Percentiles rank a stretch among this genome's conserved stretches.
These are phyloP conservation scores for Drosophila jambulina DNA, from an alignment of 1,140 invertebrate species.

Conservation along the genomic window DNA sequence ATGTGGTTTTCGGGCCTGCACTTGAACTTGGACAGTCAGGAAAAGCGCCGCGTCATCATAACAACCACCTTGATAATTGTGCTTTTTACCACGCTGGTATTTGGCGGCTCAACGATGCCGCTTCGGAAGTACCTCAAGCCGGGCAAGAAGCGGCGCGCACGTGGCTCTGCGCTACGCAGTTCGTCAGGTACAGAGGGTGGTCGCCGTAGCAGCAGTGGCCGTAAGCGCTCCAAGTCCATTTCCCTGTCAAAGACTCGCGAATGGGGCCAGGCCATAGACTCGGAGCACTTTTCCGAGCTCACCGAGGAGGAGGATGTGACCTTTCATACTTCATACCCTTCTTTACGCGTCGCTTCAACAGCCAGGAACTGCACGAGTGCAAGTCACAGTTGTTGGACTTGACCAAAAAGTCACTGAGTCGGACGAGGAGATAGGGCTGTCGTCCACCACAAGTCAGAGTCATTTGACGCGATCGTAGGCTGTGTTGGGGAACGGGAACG, in stretches of 20 bases:
- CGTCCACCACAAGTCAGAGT: slow-evolving; percentile 75
- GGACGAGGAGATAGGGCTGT: slow-evolving; percentile 76
- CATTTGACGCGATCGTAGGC: slow-evolving; percentile 69
- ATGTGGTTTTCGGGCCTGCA: too few species aligned
- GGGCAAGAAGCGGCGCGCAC: slow-evolving; percentile 85
- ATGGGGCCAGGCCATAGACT: slow-evolving; percentile 98
- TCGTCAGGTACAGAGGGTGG: slow-evolving; percentile 7
- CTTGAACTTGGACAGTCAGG: too few species aligned
- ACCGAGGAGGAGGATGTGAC: slow-evolving; percentile 95
- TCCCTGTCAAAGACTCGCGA: slow-evolving; percentile 98
- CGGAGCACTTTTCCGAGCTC: slow-evolving; percentile 97
- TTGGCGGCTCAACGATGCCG: slow-evolving; percentile 99
- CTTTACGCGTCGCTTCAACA: slow-evolving; percentile 97
- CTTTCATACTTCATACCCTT: slow-evolving; percentile 96
- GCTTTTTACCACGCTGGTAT: slow-evolving; percentile 96
- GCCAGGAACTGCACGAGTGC: slow-evolving; percentile 97
- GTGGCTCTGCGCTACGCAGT: slow-evolving; percentile 21
- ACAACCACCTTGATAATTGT: slow-evolving; percentile 99
- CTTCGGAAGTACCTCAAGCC: slow-evolving; percentile 93
- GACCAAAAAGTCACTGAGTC: slow-evolving; percentile 95
- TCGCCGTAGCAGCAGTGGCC: slow-evolving; percentile 86
- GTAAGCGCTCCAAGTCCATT: slow-evolving; percentile 92
- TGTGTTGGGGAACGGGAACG: slow-evolving; percentile 4
- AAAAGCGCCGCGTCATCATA: too few species aligned
- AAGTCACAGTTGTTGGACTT: slow-evolving; percentile 98